Evolutionary conservation across 2,113 vertebrate genomes (phyloP).

Genomic region (Ellobius talpinus): DNA sequence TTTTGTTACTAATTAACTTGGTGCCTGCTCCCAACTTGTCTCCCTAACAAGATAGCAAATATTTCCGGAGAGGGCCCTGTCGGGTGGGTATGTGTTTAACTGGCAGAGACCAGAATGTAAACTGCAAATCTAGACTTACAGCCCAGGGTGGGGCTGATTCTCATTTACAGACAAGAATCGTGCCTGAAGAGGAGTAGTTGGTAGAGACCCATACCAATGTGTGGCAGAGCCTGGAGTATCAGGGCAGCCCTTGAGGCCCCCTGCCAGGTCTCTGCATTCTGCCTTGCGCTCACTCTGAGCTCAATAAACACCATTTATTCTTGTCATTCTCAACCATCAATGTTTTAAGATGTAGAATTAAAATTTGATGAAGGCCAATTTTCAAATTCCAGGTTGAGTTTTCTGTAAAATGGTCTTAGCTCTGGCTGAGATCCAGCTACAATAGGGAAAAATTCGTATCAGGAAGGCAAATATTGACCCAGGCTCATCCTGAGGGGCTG

Average conservation of each 20-base stretch:
- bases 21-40: conserved; percentile 58
- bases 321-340: not conserved
- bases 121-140: not conserved
- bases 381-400: conserved; percentile 61
- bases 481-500: not conserved
- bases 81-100: conserved; percentile 53
- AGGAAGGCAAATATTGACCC: conserved; percentile 69
- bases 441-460: not conserved
- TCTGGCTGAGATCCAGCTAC: not conserved
- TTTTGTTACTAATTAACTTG: conserved; percentile 78
- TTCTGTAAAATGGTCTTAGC: conserved; percentile 18
- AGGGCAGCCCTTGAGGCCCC: no score
- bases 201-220: rapidly evolving
- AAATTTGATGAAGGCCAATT: conserved; percentile 57
- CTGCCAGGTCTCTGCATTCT: not conserved
- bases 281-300: rapidly evolving
- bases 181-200: not conserved
- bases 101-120: conserved; percentile 2
- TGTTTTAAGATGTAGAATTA: conserved; percentile 42
- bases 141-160: not conserved
- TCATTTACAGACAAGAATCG: not conserved
- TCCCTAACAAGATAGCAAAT: conserved; percentile 63
- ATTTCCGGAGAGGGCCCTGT: conserved; percentile 21
- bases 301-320: not conserved
- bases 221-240: not conserved